Evolutionary conservation across 2,888 invertebrate genomes (phyloP).

Genomic region (Agrotis segetum): DNA sequence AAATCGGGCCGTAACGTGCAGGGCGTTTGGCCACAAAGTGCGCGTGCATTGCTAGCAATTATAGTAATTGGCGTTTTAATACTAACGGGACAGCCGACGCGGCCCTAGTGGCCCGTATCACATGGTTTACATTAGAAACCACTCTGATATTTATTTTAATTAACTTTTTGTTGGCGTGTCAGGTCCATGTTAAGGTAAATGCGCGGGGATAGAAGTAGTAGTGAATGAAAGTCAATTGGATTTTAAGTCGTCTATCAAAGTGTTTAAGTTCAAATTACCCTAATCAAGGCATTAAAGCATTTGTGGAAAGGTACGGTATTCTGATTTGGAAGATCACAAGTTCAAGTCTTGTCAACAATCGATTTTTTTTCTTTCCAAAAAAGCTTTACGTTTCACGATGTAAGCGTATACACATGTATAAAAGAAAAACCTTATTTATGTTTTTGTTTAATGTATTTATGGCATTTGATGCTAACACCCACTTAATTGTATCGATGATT

Average conservation of each 20-base stretch:
- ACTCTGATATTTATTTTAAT: constrained; percentile 66
- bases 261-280: background rate
- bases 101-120: constrained; percentile 42
- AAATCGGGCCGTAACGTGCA: constrained; percentile 47
- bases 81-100: constrained; percentile 54
- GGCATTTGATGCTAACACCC: background rate
- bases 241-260: too few species aligned
- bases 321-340: too few species aligned
- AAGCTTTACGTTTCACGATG: too few species aligned
- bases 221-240: too few species aligned
- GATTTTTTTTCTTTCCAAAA: too few species aligned
- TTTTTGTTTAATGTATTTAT: background rate
- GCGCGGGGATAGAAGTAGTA: background rate
- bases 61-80: constrained; percentile 64
- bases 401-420: too few species aligned
- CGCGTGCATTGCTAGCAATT: constrained; percentile 62
- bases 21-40: constrained; percentile 52
- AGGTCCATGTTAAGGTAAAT: constrained; percentile 32
- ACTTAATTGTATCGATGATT: background rate
- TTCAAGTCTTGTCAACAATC: too few species aligned
- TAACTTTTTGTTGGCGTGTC: constrained; percentile 62
- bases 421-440: too few species aligned
- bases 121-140: constrained; percentile 60
- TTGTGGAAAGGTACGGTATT: too few species aligned
- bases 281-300: background rate